Evolutionary conservation across 2,113 vertebrate genomes (phyloP).

Genomic region (Talpa occidentalis): DNA sequence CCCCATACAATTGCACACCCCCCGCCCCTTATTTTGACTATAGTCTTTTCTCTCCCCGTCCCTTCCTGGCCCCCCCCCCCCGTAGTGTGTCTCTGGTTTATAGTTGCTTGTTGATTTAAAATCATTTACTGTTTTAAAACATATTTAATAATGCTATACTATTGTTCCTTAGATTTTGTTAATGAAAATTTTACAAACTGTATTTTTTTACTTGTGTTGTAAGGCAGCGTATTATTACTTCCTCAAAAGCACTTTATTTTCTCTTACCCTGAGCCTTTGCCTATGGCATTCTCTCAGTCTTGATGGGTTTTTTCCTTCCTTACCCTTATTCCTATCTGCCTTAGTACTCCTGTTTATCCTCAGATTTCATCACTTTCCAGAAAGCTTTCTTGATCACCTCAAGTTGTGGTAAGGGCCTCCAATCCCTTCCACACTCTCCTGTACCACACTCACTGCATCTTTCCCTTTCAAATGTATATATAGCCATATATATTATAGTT

Average conservation of each 20-base stretch:
- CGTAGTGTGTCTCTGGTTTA: no score
- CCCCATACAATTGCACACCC: no score
- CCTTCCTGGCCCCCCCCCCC: no score
- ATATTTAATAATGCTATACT: background rate
- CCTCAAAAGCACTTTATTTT: background rate
- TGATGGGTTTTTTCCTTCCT: background rate
- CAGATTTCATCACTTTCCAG: background rate
- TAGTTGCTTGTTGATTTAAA: no score
- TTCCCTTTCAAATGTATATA: background rate
- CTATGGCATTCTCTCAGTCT: background rate
- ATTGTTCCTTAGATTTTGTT: conserved; percentile 1
- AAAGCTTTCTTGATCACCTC: background rate
- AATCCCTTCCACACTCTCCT: background rate
- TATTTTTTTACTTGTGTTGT: background rate
- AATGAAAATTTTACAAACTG: background rate
- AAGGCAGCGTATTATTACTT: background rate
- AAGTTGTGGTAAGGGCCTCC: background rate
- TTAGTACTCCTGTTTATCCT: background rate
- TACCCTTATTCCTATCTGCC: background rate
- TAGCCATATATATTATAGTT: background rate
- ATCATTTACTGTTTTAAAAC: conserved; percentile 4
- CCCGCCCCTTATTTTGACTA: no score
- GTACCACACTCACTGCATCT: background rate
- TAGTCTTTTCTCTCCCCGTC: no score
- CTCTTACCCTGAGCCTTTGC: background rate